These are phyloP conservation scores for Enteromius mattozi DNA, from an alignment of 2,797 vertebrate species.

Conservation along the genomic window DNA sequence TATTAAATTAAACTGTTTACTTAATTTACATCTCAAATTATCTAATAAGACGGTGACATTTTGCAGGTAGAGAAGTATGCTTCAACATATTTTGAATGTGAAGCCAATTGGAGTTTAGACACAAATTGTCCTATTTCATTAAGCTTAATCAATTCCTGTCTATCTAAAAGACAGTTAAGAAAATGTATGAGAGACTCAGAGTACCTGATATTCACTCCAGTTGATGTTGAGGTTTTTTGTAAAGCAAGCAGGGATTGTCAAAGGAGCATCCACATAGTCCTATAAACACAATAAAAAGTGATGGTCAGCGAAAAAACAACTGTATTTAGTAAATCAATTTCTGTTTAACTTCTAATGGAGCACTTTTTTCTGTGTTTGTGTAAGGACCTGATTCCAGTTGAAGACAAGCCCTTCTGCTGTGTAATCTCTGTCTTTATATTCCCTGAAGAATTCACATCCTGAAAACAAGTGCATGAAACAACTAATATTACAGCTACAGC, in stretches of 20 bases:
- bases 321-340: neutral
- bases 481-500: neutral
- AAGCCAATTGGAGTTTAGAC: neutral
- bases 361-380: neutral
- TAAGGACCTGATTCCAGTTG: slow-evolving; percentile 97
- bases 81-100: neutral
- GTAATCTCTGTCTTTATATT: slow-evolving; percentile 97
- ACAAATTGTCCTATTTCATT: neutral
- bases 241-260: slow-evolving; percentile 91
- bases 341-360: neutral
- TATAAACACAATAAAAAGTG: slow-evolving; percentile 60
- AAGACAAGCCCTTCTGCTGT: slow-evolving; percentile 95
- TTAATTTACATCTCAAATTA: neutral
- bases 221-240: slow-evolving; percentile 91
- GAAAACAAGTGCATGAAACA: slow-evolving; percentile 55
- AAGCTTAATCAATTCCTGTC: neutral
- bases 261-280: slow-evolving; percentile 96
- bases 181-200: neutral
- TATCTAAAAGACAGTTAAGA: neutral
- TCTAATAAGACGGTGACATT: neutral
- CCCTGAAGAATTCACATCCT: slow-evolving; percentile 99
- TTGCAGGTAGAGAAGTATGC: neutral
- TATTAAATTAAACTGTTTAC: too few relatives aligned
- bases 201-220: slow-evolving; percentile 96
- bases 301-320: neutral